phyloP scores from a whole-genome alignment of 2,797 vertebrate genomes.

The Poecile montanus region DNA sequence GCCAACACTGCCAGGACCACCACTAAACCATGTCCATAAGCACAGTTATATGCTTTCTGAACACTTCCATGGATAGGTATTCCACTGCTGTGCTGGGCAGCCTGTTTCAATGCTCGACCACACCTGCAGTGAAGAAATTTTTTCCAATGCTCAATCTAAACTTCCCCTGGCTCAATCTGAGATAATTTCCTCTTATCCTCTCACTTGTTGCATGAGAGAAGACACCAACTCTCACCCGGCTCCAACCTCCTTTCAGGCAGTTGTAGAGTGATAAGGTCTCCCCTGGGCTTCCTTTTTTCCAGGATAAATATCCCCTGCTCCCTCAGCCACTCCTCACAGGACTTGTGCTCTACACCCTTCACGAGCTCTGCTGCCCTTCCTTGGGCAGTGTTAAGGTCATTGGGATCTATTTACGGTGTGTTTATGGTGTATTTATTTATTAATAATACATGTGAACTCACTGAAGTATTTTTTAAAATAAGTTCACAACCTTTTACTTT shows the following conservation, averaged over 20 bases:
- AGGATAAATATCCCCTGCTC: not conserved
- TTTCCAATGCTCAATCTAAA: not conserved
- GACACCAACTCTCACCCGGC: not conserved
- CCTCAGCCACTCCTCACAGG: not conserved
- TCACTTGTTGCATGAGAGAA: not conserved
- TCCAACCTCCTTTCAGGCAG: not conserved
- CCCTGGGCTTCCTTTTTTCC: not conserved
- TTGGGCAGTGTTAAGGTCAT: not conserved
- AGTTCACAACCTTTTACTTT: not conserved
- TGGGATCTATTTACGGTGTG: not conserved
- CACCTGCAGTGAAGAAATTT: not conserved
- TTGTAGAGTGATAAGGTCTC: not conserved
- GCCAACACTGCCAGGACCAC: not conserved
- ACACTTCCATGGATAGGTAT: not conserved
- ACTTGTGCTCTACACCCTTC: not conserved
- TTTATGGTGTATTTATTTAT: not conserved
- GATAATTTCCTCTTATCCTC: not conserved
- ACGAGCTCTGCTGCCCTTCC: not conserved
- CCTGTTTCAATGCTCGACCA: not conserved
- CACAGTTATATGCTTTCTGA: not conserved
- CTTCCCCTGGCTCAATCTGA: not conserved
- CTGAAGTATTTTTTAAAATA: not conserved
- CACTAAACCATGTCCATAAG: not conserved
- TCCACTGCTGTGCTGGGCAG: not conserved
- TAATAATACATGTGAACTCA: not conserved